Evolutionary conservation across 1,140 invertebrate genomes (phyloP), one percentile per base, ranked within the genome.

Genomic region (Caenorhabditis latens): DNA sequence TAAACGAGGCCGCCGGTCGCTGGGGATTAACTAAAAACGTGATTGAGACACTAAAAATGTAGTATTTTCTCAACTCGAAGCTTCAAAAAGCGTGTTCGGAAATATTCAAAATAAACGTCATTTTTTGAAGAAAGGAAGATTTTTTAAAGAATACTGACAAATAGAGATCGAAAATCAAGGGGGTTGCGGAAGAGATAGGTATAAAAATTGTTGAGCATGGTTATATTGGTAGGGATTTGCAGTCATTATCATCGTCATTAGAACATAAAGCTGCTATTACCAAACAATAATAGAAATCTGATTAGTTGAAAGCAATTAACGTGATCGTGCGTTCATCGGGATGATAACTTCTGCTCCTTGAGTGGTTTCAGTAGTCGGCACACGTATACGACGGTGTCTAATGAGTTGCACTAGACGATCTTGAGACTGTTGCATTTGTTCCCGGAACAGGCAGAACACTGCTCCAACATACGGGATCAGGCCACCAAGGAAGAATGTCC

Each of bases 21-120:
- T 79, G 50, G 71, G 71, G 71, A 79, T 50, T 79, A 42, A 79
- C 71, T 79, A 46, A 24, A 48, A 50, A 24, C 71, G 71, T 79
- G 71, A 71, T 71, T 71, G 65, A 71, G 65, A 71, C 65, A 71
- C 61, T 63, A 63, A 32, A 46, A 71, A 71, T 46, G 65, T 43
- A 43, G 65, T 71, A 71, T 71, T 71, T 46, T 63, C 24, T 9
- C 11, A 58, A 58, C 55, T 58, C 55, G 11, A 11, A 40, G 11
- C 65, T 9, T 71, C 24, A n/a, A 9, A 65, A 14, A 40, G 5
- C 1, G 16, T 53, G 50, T 53, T 42, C 40, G 16, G 24, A 13
- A 63, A 21, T 11, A 21, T 24, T 53, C 50, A 53, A 53, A 63
- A 63, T n/a, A 63, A 63, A 63, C 61, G 61, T 63, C 61, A 63